phyloP scores from a whole-genome alignment of 2,888 invertebrate species.

The Caprella mutica region DNA sequence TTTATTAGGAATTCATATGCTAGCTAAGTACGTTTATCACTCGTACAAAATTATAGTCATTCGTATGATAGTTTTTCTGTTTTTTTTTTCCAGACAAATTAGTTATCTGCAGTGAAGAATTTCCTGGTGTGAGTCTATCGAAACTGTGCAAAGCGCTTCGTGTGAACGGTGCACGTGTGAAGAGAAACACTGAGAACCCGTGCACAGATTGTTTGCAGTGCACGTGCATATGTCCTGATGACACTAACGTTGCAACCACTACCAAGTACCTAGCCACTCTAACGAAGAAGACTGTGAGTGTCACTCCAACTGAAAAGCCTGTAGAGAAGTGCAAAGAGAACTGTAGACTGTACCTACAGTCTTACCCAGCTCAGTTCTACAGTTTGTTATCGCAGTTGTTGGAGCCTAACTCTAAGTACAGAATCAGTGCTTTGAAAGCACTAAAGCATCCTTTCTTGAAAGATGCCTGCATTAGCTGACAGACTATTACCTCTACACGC shows the following conservation, averaged over 20 bases:
- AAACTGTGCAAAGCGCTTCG: constrained; percentile 41
- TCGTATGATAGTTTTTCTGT: background rate
- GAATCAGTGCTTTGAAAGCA: constrained; percentile 62
- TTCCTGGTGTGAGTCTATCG: constrained; percentile 39
- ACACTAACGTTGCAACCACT: background rate
- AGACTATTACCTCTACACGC: no score
- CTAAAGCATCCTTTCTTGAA: constrained; percentile 61
- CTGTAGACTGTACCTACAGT: background rate
- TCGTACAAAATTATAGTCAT: no score
- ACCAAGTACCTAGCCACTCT: no score
- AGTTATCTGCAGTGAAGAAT: constrained; percentile 37
- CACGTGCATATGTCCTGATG: background rate
- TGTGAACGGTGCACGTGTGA: constrained; percentile 21
- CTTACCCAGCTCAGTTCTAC: constrained; percentile 23
- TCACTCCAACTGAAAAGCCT: no score
- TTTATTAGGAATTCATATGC: no score
- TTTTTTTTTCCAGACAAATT: constrained; percentile 30
- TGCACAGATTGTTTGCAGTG: background rate
- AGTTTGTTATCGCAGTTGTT: constrained; percentile 54
- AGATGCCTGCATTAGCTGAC: constrained; percentile 12
- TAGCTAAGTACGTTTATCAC: no score
- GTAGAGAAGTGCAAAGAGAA: no score
- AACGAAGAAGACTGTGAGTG: no score
- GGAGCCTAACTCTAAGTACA: constrained; percentile 62
- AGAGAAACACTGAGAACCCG: background rate